A percentile compares a stretch with the other conserved stretches of the same genome.
Conservation (phyloP, 2,113 vertebrate genomes). For the Tiliqua scincoides region DNA sequence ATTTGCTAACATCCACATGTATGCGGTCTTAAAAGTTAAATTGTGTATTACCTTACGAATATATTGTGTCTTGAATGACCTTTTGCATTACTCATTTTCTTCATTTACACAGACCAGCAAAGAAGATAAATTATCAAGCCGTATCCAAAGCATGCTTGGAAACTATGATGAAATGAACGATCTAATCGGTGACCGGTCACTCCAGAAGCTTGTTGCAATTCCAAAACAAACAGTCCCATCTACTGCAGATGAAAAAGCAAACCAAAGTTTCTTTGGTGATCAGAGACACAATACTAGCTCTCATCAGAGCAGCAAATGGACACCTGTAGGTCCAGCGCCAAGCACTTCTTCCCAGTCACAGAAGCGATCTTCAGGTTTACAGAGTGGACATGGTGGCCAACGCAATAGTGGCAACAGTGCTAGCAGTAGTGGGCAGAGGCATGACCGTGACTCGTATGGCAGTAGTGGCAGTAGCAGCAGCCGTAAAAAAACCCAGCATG, state of each 20-base stretch:
- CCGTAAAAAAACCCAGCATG: constrained; percentile 93
- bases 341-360: constrained; percentile 87
- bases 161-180: constrained; percentile 99
- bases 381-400: constrained; percentile 81
- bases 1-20: neutral
- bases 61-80: neutral
- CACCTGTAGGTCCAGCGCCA: constrained; percentile 90
- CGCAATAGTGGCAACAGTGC: constrained; percentile 71
- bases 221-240: constrained; percentile 88
- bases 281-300: constrained; percentile 84
- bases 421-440: constrained; percentile 83
- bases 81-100: constrained; percentile 33
- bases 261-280: constrained; percentile 85
- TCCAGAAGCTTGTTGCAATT: constrained; percentile 86
- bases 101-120: constrained; percentile 86
- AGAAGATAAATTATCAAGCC: constrained; percentile 97
- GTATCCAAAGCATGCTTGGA: constrained; percentile 99
- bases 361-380: constrained; percentile 86
- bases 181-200: constrained; percentile 89
- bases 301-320: constrained; percentile 96
- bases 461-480: constrained; percentile 68
- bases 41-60: fast-evolving
- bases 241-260: constrained; percentile 89
- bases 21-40: fast-evolving
- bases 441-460: constrained; percentile 84